Evolutionary conservation across 2,113 vertebrate species (phyloP).

Genomic region (Halichoeres trimaculatus): DNA sequence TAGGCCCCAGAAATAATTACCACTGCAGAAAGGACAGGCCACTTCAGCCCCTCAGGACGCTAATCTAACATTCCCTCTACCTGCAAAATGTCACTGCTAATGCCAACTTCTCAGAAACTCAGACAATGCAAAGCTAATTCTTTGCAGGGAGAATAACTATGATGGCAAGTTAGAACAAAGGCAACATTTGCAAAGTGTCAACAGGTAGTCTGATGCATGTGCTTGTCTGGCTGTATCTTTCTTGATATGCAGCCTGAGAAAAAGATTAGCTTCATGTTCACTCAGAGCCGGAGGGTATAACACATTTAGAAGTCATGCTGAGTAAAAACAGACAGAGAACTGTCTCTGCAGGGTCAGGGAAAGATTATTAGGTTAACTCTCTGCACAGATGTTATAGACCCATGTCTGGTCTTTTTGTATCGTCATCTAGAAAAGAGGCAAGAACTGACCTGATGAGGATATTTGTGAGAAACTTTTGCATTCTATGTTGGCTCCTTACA

Average conservation of each 20-base stretch:
- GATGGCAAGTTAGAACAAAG: constrained; percentile 18
- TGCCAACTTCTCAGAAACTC: constrained; percentile 35
- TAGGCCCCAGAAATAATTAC: constrained; percentile 71
- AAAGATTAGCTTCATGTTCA: constrained; percentile 25
- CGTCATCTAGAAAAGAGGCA: background rate
- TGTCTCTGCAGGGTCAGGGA: constrained; percentile 12
- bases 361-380: constrained; percentile 15
- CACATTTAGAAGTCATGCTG: constrained; percentile 1
- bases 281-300: constrained; percentile 2
- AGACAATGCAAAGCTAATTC: constrained; percentile 42
- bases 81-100: constrained; percentile 69
- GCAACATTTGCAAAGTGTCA: constrained; percentile 21
- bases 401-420: constrained; percentile 3
- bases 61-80: constrained; percentile 55
- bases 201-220: background rate
- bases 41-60: constrained; percentile 60
- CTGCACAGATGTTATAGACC: constrained; percentile 31
- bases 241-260: constrained; percentile 17
- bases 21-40: constrained; percentile 43
- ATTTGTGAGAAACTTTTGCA: background rate
- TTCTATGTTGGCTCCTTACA: background rate
- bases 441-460: constrained; percentile 9
- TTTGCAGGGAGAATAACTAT: constrained; percentile 8
- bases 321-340: constrained; percentile 6
- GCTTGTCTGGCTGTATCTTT: constrained; percentile 19